Evolutionary conservation across 2,797 vertebrate species (phyloP).

Genomic region (Hypotaenidia philippensis): DNA sequence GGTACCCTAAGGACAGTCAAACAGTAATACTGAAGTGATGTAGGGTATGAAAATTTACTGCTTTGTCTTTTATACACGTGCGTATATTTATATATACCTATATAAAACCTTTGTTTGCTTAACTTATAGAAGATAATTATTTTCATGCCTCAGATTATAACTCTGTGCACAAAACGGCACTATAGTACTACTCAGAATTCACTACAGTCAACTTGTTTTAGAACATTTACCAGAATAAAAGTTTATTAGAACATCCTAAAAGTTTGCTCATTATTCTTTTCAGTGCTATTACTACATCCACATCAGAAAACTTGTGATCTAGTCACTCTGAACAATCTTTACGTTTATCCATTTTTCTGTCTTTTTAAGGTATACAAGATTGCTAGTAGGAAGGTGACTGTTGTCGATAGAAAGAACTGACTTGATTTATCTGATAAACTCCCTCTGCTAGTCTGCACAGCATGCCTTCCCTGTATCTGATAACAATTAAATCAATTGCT

Average conservation of each 20-base stretch:
- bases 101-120: background rate
- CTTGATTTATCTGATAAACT: background rate
- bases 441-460: background rate
- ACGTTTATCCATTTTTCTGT: background rate
- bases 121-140: background rate
- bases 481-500: background rate
- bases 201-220: background rate
- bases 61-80: background rate
- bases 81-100: background rate
- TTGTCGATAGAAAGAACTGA: background rate
- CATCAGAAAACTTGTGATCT: background rate
- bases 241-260: background rate
- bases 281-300: background rate
- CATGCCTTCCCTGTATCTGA: background rate
- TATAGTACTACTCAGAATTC: background rate
- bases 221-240: background rate
- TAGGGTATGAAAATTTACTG: background rate
- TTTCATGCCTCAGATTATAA: background rate
- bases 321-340: background rate
- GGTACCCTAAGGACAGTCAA: background rate
- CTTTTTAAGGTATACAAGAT: background rate
- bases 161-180: background rate
- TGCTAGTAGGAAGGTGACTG: background rate
- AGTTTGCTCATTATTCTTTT: background rate
- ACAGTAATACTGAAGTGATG: background rate